Conservation (phyloP, 30 jellyfish, hydroid and myxozoan genomes). For the Pseudorhiza aurosa region DNA sequence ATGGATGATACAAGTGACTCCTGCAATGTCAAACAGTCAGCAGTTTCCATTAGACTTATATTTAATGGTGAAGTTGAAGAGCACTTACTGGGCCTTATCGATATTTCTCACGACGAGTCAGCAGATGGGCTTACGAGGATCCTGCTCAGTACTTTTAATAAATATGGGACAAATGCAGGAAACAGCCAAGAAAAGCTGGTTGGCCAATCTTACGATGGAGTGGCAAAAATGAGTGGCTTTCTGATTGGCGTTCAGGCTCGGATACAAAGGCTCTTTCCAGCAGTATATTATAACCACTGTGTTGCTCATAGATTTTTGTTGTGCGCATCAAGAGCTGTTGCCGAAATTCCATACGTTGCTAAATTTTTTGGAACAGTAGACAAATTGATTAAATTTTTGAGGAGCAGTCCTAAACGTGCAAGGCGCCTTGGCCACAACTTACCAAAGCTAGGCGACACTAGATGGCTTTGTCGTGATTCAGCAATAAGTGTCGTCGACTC, state of each 20-base stretch:
- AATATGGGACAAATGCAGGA: neutral
- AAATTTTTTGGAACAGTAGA: slow-evolving; percentile 45
- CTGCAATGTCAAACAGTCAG: slow-evolving; percentile 48
- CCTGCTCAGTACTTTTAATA: neutral
- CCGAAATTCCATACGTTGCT: slow-evolving; percentile 31
- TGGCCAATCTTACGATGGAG: slow-evolving; percentile 62
- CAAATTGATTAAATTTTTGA: slow-evolving; percentile 18
- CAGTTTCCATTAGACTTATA: slow-evolving; percentile 1
- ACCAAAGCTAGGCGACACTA: slow-evolving; percentile 43
- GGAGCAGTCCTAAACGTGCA: slow-evolving; percentile 48
- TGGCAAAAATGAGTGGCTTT: slow-evolving; percentile 38
- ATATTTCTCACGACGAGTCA: slow-evolving; percentile 14
- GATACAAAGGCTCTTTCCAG: slow-evolving; percentile 18
- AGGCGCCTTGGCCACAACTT: slow-evolving; percentile 43
- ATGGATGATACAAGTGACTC: slow-evolving; percentile 45
- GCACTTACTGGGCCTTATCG: slow-evolving; percentile 34
- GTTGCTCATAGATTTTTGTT: slow-evolving; percentile 38
- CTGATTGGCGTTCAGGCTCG: slow-evolving; percentile 32
- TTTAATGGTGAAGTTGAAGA: slow-evolving; percentile 19
- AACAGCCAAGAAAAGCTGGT: slow-evolving; percentile 19
- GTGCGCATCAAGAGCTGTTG: slow-evolving; percentile 51
- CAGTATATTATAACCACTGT: slow-evolving; percentile 50
- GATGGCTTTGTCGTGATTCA: slow-evolving; percentile 57
- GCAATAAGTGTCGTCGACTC: slow-evolving; percentile 36
- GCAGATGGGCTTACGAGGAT: slow-evolving; percentile 28